Evolutionary conservation across 1,140 invertebrate genomes (phyloP).

Genomic region (Calosoma granatense): DNA sequence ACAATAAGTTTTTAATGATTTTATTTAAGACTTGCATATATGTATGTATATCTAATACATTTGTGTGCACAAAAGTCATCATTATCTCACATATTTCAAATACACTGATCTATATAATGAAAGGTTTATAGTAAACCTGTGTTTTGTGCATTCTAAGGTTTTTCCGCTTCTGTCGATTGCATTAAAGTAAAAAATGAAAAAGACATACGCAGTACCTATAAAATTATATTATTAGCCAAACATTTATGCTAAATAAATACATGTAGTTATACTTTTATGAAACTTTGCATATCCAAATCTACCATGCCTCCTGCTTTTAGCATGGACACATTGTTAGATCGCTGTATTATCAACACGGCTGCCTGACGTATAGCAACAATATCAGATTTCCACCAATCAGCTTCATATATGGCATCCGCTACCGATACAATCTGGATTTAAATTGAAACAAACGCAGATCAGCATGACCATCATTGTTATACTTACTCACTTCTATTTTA

Average conservation of each 20-base stretch:
- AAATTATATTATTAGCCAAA: background rate
- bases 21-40: too few species aligned
- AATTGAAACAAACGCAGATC: too few species aligned
- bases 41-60: too few species aligned
- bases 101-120: too few species aligned
- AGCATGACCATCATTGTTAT: too few species aligned
- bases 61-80: too few species aligned
- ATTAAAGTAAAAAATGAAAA: constrained; percentile 7
- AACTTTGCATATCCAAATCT: background rate
- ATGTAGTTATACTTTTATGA: background rate
- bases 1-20: too few species aligned
- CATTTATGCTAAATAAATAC: background rate
- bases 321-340: background rate
- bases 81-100: too few species aligned
- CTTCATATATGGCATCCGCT: background rate
- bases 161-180: background rate
- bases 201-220: background rate
- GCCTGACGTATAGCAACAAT: background rate
- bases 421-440: background rate
- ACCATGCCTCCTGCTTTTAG: background rate
- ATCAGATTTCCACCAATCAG: background rate
- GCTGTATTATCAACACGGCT: background rate
- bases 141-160: background rate
- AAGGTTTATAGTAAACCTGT: too few species aligned
- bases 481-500: too few species aligned